These are phyloP conservation scores for Eolophus roseicapilla DNA, from an alignment of 2,113 vertebrate genomes.

Conservation along the genomic window DNA sequence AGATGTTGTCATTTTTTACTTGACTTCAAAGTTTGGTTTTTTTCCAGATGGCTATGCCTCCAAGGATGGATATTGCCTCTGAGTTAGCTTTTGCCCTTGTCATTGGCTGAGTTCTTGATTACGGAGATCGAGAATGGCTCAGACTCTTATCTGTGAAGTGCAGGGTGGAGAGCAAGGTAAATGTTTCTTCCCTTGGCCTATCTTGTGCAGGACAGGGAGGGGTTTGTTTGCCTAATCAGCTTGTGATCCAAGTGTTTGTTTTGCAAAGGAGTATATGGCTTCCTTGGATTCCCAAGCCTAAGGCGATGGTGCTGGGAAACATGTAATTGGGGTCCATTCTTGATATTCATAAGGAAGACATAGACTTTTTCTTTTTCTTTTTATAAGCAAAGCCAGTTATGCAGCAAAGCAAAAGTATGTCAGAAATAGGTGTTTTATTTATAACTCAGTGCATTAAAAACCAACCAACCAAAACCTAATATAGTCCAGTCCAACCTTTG, in stretches of 20 bases:
- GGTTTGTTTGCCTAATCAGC: slow-evolving; percentile 32
- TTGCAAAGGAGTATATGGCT: slow-evolving; percentile 25
- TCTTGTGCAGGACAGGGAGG: slow-evolving; percentile 25
- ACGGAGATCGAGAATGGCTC: slow-evolving; percentile 6
- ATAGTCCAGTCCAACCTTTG: background rate
- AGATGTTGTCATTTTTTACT: background rate
- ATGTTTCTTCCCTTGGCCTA: slow-evolving; percentile 13
- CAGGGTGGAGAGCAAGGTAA: slow-evolving; percentile 1
- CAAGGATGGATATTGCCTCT: background rate
- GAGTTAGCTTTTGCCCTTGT: slow-evolving; percentile 3
- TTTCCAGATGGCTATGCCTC: background rate
- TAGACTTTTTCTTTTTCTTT: background rate
- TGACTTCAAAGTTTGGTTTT: background rate
- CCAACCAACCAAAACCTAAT: background rate
- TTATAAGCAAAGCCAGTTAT: background rate
- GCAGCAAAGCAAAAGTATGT: background rate
- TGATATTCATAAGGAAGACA: background rate
- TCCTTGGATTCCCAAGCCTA: slow-evolving; percentile 18
- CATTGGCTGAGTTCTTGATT: background rate
- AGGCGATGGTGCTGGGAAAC: slow-evolving; percentile 44
- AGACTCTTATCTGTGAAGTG: slow-evolving; percentile 11
- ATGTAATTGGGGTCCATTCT: background rate
- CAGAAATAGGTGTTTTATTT: slow-evolving; percentile 33
- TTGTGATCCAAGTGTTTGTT: slow-evolving; percentile 43
- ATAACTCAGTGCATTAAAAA: background rate